phyloP scores from a whole-genome alignment of 2,797 vertebrate species.

The Sebastes taczanowskii region DNA sequence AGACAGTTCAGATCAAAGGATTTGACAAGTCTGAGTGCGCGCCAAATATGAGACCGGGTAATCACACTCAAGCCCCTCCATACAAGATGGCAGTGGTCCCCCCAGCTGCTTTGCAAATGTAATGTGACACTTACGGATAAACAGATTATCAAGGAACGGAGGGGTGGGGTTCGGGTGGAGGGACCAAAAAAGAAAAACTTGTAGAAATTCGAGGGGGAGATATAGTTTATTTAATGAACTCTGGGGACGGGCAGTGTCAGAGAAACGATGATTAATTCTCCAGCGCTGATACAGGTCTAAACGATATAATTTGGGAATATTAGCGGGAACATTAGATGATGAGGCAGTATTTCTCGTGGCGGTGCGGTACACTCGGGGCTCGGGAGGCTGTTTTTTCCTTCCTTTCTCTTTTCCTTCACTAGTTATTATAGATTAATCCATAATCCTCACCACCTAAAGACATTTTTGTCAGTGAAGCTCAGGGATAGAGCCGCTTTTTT shows the following conservation, averaged over 20 bases:
- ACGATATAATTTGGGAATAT: slow-evolving; percentile 70
- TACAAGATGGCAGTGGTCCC: slow-evolving; percentile 71
- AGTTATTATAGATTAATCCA: slow-evolving; percentile 78
- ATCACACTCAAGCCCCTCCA: slow-evolving; percentile 75
- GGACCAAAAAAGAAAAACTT: slow-evolving; percentile 46
- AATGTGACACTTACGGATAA: slow-evolving; percentile 81
- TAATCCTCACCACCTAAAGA: slow-evolving; percentile 78
- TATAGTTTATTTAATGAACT: slow-evolving; percentile 70
- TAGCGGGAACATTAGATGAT: slow-evolving; percentile 60
- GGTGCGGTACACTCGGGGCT: slow-evolving; percentile 37
- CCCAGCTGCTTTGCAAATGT: slow-evolving; percentile 78
- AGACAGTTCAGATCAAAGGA: slow-evolving; percentile 84
- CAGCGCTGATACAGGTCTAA: slow-evolving; percentile 55
- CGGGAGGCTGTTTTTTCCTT: slow-evolving; percentile 13
- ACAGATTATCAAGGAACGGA: slow-evolving; percentile 79
- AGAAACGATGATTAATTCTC: slow-evolving; percentile 66
- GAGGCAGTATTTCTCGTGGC: slow-evolving; percentile 51
- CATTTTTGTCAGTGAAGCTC: slow-evolving; percentile 74
- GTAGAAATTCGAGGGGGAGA: slow-evolving; percentile 36
- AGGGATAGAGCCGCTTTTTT: slow-evolving; percentile 57
- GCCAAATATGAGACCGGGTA: slow-evolving; percentile 78
- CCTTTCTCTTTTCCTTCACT: slow-evolving; percentile 62
- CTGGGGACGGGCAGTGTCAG: slow-evolving; percentile 49
- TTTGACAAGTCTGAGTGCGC: slow-evolving; percentile 81
- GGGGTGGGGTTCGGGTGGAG: slow-evolving; percentile 27